phyloP scores from a whole-genome alignment of 2,113 vertebrate genomes.

The Turdus rufiventris region DNA sequence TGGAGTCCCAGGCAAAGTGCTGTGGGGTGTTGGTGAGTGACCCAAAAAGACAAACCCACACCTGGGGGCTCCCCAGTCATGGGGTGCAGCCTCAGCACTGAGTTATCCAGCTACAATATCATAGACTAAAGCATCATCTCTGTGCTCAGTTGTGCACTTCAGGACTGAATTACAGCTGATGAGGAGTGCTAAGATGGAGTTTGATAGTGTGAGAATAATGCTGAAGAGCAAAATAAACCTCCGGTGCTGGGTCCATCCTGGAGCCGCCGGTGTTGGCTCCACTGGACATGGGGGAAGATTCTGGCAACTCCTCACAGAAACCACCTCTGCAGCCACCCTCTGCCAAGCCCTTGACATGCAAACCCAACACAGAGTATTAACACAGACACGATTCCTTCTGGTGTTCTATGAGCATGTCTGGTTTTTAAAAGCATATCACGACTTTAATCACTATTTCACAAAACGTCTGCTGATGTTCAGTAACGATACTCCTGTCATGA shows the following conservation, averaged over 20 bases:
- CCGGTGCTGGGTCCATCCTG: accelerated
- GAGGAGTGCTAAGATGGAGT: not conserved
- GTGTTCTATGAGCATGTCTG: not conserved
- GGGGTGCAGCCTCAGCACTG: accelerated
- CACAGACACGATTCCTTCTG: not conserved
- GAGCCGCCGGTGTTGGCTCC: not conserved
- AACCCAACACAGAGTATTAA: not conserved
- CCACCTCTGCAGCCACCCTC: not conserved
- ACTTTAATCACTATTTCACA: not conserved
- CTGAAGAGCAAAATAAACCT: not conserved
- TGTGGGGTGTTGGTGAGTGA: not conserved
- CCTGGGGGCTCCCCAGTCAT: accelerated
- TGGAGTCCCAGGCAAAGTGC: not conserved
- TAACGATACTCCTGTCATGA: not conserved
- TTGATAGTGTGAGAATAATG: not conserved
- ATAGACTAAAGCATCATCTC: not conserved
- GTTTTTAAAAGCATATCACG: not conserved
- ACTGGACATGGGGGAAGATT: not conserved
- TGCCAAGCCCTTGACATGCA: not conserved
- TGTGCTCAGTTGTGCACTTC: not conserved
- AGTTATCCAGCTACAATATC: not conserved
- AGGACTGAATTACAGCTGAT: not conserved
- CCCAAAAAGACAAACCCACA: accelerated
- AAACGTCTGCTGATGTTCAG: not conserved
- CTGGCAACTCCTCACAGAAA: not conserved